Percentiles rank a stretch among this genome's conserved stretches.
These are phyloP conservation scores for Drosophila ustulata DNA, from an alignment of 2,888 invertebrate species.

Conservation along the genomic window DNA sequence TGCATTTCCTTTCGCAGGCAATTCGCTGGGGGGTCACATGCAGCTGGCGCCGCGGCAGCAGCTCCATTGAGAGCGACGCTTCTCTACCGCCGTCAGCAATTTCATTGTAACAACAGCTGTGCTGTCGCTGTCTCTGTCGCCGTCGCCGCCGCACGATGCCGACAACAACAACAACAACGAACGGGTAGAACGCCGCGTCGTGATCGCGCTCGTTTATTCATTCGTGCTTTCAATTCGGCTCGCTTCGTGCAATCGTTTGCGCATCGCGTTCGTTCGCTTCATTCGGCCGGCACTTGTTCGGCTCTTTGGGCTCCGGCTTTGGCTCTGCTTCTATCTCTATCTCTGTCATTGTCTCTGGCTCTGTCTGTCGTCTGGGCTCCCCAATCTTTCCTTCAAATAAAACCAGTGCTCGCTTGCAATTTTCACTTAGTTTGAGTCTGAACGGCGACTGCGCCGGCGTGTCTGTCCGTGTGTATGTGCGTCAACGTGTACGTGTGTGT, in stretches of 20 bases:
- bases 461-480: constrained; percentile 36
- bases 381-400: constrained; percentile 79
- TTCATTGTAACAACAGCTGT: constrained; percentile 7
- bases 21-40: constrained; percentile 68
- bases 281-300: constrained; percentile 43
- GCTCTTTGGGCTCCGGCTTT: constrained; percentile 39
- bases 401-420: constrained; percentile 80
- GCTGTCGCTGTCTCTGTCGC: not conserved
- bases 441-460: constrained; percentile 73
- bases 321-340: not conserved
- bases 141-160: constrained; percentile 22
- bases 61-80: constrained; percentile 40
- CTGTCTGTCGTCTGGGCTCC: constrained; percentile 43
- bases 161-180: constrained; percentile 6
- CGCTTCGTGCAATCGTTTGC: constrained; percentile 14
- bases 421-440: constrained; percentile 83
- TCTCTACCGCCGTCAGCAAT: constrained; percentile 41
- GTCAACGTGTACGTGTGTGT: constrained; percentile 40
- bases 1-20: constrained; percentile 60
- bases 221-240: not conserved
- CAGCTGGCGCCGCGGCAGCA: constrained; percentile 42
- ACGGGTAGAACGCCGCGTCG: constrained; percentile 10
- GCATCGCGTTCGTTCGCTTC: constrained; percentile 21
- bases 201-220: constrained; percentile 14
- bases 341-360: constrained; percentile 6